Conservation (phyloP, 2,888 invertebrate species). For the Epinotia demarniana region DNA sequence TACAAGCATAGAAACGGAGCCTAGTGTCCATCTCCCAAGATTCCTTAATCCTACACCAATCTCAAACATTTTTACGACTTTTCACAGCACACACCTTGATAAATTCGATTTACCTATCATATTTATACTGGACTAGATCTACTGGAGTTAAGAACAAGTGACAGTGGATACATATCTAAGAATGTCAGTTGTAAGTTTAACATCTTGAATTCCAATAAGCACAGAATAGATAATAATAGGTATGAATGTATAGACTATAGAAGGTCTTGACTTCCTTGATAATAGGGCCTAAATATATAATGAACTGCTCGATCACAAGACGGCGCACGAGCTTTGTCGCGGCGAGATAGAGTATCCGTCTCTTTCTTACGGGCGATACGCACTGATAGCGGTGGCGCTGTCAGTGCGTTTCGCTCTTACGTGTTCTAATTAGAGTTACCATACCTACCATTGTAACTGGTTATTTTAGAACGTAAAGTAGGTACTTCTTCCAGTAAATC, state of each 20-base stretch:
- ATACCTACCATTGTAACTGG: not conserved
- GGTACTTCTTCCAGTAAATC: conserved; percentile 3
- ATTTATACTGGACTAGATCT: conserved; percentile 9
- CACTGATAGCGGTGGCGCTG: too few relatives aligned
- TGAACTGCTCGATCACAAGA: too few relatives aligned
- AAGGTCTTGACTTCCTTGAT: too few relatives aligned
- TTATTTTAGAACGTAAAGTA: not conserved
- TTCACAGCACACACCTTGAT: conserved; percentile 24
- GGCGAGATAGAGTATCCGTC: too few relatives aligned
- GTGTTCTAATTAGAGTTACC: too few relatives aligned
- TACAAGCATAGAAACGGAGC: not conserved
- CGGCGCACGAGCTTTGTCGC: too few relatives aligned
- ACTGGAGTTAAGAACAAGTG: not conserved
- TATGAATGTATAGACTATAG: too few relatives aligned
- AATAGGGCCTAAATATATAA: too few relatives aligned
- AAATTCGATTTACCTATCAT: conserved; percentile 25
- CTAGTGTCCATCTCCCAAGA: not conserved
- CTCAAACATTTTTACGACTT: conserved; percentile 13
- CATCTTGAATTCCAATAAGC: not conserved
- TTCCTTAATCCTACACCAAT: not conserved
- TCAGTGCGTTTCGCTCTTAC: too few relatives aligned
- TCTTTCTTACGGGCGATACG: too few relatives aligned
- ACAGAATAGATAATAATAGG: not conserved
- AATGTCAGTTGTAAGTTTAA: not conserved
- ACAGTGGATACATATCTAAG: not conserved